These are phyloP conservation scores for Ectemnius cavifrons DNA, from an alignment of 2,888 invertebrate species.

Conservation along the genomic window DNA sequence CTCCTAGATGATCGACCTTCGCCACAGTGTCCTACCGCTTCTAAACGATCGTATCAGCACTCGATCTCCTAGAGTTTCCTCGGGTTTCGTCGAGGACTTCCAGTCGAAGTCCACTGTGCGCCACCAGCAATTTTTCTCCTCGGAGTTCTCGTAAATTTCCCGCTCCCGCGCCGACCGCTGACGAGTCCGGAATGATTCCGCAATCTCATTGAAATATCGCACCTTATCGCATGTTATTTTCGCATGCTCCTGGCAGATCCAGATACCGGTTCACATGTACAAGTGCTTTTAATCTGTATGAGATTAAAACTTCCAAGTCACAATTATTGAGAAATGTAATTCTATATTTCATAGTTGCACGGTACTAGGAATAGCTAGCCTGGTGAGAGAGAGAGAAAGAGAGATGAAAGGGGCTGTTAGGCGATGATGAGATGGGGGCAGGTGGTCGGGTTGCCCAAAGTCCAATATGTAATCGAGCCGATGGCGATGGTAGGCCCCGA, in stretches of 20 bases:
- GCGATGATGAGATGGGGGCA: neutral
- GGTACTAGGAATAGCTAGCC: neutral
- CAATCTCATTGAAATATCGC: no score
- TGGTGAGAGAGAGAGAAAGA: neutral
- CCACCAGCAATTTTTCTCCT: constrained; percentile 41
- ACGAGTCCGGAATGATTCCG: no score
- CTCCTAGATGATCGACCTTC: constrained; percentile 58
- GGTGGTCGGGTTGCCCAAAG: neutral
- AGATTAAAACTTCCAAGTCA: no score
- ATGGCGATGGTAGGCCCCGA: neutral
- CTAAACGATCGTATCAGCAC: constrained; percentile 63
- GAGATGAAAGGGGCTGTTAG: neutral
- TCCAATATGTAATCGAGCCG: neutral
- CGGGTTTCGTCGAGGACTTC: neutral
- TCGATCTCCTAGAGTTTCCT: constrained; percentile 55
- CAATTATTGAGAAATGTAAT: no score
- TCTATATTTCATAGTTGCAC: no score
- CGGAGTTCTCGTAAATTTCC: neutral
- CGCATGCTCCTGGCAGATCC: no score
- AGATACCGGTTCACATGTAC: no score
- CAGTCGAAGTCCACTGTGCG: constrained; percentile 46
- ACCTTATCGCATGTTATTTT: no score
- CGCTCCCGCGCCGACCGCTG: no score
- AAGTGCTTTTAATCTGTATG: no score
- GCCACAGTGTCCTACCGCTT: constrained; percentile 28